Evolutionary conservation across 2,888 invertebrate genomes (phyloP), one percentile per base, ranked within the genome.

Genomic region (Geophilus truncorum): DNA sequence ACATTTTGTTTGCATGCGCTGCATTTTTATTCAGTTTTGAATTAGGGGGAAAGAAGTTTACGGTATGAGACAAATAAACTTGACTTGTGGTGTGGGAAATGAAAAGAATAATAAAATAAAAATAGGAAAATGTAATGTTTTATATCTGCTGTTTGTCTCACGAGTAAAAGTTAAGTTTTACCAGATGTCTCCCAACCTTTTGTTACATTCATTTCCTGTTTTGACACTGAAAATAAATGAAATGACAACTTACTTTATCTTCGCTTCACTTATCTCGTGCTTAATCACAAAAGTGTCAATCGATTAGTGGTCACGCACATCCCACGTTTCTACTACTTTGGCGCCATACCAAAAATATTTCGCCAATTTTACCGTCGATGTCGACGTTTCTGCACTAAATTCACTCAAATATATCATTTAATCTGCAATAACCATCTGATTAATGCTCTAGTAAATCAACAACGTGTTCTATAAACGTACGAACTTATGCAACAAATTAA

Each of bases 161-260:
- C 62, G 28, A 62, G 28, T 62, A 70, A 70, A 28, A 70, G 28
- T 70, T 70, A 28, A 70, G 25, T 28, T 70, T 70, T 9, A 28
- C 10, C 23, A 70, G 70, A 70, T 28, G 28, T 70, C 15, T 28
- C 15, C 6, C 23, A 28, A 23, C 6, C 25, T 23, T 28, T 70
- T 70, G 70, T 70, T 70, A 0, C 28, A 28, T 25, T 70, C 70
- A 28, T 28, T 70, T 70, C 70, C 70, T 70, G 70, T 70, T 70
- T 70, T 70, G 70, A 70, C 70, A 70, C n/a, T 70, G 51, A 28
- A 70, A 70, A 70, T 70, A 70, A 70, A 70, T 23, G 70, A 70
- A 70, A 70, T 70, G 70, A 70, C 70, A 70, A 70, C 70, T 70
- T 70, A 70, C 70, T 70, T 70, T 70, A 70, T 70, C 70, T 70